Base-by-base conservation (phyloP, 2,113 vertebrate genomes). In the Cyprinodon brontotheroides region DNA sequence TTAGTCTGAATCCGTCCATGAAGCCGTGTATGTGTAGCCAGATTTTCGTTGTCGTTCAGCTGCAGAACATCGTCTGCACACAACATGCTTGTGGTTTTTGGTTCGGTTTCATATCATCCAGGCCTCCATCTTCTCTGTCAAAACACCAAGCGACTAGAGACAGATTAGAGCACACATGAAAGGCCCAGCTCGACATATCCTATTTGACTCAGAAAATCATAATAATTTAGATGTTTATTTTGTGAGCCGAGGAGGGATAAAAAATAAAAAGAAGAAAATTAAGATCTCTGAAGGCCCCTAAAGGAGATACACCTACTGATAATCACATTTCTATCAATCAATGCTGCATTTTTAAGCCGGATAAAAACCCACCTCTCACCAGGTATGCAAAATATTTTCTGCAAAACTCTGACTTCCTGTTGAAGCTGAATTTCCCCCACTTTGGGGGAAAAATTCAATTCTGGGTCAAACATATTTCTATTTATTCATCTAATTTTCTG, bases 31-130 rank as follows among this genome's bases (percentile, higher is more conserved):
- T 57, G 50, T n/a, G 50, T 2, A 60, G 81, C 17, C 72, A 64
- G 67, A 73, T 88, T 89, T 72, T 91, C 73, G 59, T 79, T 79
- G 83, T 85, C 71, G 71, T 68, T 40, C 77, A 80, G 83, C 86
- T 89, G 87, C 88, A 89, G 57, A 82, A 78, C 75, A 59, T 69
- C 64, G 67, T 86, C 50, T 87, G 87, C 85, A 86, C 84, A 78
- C 82, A 70, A 72, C 81, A 83, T 80, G 84, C 70, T 91, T 92
- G 91, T 87, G 89, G 89, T 92, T 92, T 57, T 91, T 83, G 53
- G 70, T 83, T 90, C 11, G 82, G 86, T 89, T 91, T 92, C 87
- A 77, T 70, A 80, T 89, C 89, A 88, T 81, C 62, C 75, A 66
- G 47, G 81, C 72, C 73, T 74, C 73, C 45, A 65, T 86, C 81